These are phyloP conservation scores for Orcinus orca DNA, from an alignment of 2,113 vertebrate species.

Conservation along the genomic window DNA sequence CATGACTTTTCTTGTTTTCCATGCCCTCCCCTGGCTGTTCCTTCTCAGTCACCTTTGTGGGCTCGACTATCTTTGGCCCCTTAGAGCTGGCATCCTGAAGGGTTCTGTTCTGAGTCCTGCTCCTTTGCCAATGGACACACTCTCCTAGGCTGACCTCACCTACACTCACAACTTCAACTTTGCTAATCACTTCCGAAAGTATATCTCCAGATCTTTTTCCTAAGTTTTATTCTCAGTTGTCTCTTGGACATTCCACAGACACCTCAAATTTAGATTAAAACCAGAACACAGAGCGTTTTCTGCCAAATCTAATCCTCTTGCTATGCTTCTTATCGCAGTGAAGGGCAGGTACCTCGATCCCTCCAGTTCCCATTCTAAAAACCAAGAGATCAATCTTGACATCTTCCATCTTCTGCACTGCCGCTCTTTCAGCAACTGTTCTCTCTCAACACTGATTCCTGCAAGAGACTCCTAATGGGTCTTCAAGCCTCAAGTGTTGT, in stretches of 20 bases:
- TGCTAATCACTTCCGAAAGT: background rate
- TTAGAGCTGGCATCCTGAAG: background rate
- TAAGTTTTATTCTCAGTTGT: background rate
- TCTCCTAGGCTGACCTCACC: background rate
- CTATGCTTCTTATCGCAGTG: background rate
- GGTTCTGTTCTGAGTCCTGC: background rate
- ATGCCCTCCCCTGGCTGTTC: background rate
- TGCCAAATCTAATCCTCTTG: background rate
- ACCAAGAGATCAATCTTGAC: background rate
- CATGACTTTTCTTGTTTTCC: background rate
- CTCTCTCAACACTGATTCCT: background rate
- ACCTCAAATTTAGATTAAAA: background rate
- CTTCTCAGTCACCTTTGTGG: background rate
- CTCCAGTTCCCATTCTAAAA: background rate
- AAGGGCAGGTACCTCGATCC: background rate
- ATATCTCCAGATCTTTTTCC: background rate
- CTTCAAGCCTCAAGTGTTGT: background rate
- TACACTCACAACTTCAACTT: background rate
- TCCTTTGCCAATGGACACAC: background rate
- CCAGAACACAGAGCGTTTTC: background rate
- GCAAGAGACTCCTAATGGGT: background rate
- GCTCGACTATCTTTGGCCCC: background rate
- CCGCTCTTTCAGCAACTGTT: background rate
- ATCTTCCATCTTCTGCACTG: background rate
- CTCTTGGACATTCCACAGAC: background rate